Evolutionary conservation across 2,888 invertebrate species (phyloP).

Genomic region (Calameuta filiformis): DNA sequence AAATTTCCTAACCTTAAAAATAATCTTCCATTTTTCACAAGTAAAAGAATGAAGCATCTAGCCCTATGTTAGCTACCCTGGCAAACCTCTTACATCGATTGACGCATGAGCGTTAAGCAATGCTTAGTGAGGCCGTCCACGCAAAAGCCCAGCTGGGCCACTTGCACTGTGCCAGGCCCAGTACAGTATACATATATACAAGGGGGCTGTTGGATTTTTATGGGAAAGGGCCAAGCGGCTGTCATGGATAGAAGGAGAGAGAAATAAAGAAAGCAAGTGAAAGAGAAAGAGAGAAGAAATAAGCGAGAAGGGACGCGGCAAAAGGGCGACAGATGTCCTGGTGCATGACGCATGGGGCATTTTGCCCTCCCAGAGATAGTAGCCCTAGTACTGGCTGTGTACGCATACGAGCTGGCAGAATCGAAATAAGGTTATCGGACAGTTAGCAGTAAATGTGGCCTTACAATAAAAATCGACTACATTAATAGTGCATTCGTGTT

Average conservation of each 20-base stretch:
- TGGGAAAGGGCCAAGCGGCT: slow-evolving; percentile 13
- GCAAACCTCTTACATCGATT: slow-evolving; percentile 30
- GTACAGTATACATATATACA: neutral
- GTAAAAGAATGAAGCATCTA: neutral
- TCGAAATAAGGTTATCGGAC: neutral
- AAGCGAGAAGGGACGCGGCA: slow-evolving; percentile 26
- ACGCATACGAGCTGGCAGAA: slow-evolving; percentile 9
- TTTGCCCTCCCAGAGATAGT: slow-evolving; percentile 27
- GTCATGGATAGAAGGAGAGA: slow-evolving; percentile 5
- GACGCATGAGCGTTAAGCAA: slow-evolving; percentile 27
- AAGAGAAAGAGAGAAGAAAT: neutral
- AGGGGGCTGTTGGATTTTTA: slow-evolving; percentile 13
- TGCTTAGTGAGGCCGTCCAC: neutral
- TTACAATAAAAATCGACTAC: neutral
- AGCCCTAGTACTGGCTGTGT: slow-evolving; percentile 29
- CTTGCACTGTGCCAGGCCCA: slow-evolving; percentile 8
- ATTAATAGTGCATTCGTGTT: neutral
- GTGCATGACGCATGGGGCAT: slow-evolving; percentile 45
- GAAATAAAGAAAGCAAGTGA: neutral
- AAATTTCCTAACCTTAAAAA: neutral
- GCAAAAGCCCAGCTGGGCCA: slow-evolving; percentile 1
- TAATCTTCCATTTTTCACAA: neutral
- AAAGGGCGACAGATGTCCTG: slow-evolving; percentile 51
- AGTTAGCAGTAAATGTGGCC: neutral
- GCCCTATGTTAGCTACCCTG: neutral